phyloP scores from a whole-genome alignment of 2,888 invertebrate genomes.

The Euproctis similis region DNA sequence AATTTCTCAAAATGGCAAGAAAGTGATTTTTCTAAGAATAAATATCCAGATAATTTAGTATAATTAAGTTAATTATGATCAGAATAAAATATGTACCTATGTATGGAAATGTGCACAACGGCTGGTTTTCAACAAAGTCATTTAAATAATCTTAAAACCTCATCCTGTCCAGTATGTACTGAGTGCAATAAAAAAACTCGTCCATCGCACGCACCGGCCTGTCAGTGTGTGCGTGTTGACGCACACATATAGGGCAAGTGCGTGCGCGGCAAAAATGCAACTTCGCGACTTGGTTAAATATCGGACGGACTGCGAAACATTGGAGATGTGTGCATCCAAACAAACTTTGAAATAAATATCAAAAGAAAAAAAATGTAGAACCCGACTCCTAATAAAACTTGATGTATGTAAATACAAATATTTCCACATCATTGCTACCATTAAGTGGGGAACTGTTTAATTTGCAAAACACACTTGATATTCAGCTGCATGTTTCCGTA shows the following conservation, averaged over 20 bases:
- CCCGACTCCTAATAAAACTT: conserved; percentile 3
- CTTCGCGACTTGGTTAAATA: conserved; percentile 71
- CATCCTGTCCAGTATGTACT: conserved; percentile 22
- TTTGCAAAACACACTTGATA: too few species aligned
- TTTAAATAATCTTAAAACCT: conserved; percentile 18
- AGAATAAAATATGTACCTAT: too few species aligned
- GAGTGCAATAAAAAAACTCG: conserved; percentile 27
- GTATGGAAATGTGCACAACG: too few species aligned
- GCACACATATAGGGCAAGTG: conserved; percentile 39
- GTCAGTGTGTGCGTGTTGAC: conserved; percentile 24
- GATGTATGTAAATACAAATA: conserved; percentile 1
- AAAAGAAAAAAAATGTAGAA: background rate
- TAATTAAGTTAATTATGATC: too few species aligned
- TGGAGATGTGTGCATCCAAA: conserved; percentile 28
- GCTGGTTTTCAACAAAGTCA: conserved; percentile 3
- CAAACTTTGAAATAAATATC: background rate
- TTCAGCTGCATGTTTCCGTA: too few species aligned
- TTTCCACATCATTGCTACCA: conserved; percentile 4
- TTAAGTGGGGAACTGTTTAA: conserved; percentile 3
- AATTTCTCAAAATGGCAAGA: too few species aligned
- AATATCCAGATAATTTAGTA: too few species aligned
- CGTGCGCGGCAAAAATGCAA: conserved; percentile 72
- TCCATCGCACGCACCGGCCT: conserved; percentile 36
- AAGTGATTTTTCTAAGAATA: too few species aligned
- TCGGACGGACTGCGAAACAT: conserved; percentile 38